Base-by-base conservation (phyloP, 2,888 invertebrate species). In the Thyatira batis region DNA sequence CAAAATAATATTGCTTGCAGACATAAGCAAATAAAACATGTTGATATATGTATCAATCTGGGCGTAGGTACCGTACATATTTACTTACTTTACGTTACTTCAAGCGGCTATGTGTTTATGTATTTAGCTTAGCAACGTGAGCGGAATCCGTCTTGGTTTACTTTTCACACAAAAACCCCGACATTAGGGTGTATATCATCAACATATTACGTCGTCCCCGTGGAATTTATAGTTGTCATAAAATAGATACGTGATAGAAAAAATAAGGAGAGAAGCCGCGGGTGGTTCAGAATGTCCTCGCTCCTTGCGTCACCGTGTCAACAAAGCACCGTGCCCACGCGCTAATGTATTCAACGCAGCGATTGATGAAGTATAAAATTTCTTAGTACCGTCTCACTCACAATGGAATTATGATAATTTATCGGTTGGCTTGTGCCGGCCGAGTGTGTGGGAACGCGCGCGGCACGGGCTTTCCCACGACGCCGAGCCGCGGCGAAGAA, bases 321-420 rank as follows among this genome's bases (percentile, higher is more conserved):
- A 88, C 89, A 89, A 88, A 87, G 85, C 80, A 57, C 61, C 72
- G 71, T 76, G 84, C 85, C 87, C 91, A 89, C 91, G 90, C 88
- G 91, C 91, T 90, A 89, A 92, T 85, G 82, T 90, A 91, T 91
- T 92, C 91, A 91, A 86, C 85, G 80, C 90, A 79, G 81, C 91
- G 89, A 90, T 91, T 90, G 92, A 91, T 90, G 90, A 90, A 90
- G 90, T 90, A 90, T 91, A 89, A 90, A 90, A 90, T 91, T 92
- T 92, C 92, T 91, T 88, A 87, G 91, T 90, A 92, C 87, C 89
- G 91, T 90, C 91, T 89, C 90, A 89, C 89, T 89, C 90, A 92
- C 92, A 92, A 92, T 92, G 89, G 91, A 91, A 91, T 92, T 92
- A 92, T 92, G 92, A 91, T 92, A 91, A 92, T 92, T 91, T 92